These are phyloP conservation scores for Phenganax subtilis DNA, from an alignment of 92 coral and sea anemone species.

Conservation along the genomic window DNA sequence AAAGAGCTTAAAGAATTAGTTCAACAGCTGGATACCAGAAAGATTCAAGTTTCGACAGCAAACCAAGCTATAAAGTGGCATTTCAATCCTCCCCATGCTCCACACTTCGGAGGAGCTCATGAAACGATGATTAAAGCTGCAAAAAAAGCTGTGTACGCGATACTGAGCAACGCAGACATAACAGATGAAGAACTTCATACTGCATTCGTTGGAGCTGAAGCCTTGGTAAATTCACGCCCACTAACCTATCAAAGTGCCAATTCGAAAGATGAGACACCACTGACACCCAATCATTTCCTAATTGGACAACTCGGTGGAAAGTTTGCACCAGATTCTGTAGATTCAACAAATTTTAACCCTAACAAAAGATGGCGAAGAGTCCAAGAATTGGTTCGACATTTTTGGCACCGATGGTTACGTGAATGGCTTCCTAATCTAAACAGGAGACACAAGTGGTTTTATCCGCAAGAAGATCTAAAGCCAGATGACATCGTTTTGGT, in stretches of 20 bases:
- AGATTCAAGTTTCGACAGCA: slow-evolving; percentile 41
- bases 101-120: slow-evolving; percentile 61
- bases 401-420: slow-evolving; percentile 54
- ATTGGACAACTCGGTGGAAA: slow-evolving; percentile 65
- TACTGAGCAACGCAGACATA: slow-evolving; percentile 43
- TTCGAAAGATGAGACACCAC: slow-evolving; percentile 48
- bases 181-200: slow-evolving; percentile 44
- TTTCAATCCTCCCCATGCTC: slow-evolving; percentile 58
- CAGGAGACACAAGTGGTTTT: slow-evolving; percentile 5
- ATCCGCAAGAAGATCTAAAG: neutral
- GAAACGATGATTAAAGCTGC: slow-evolving; percentile 59
- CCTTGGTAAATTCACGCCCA: slow-evolving; percentile 48
- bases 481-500: neutral
- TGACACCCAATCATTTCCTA: slow-evolving; percentile 57
- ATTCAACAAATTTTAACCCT: slow-evolving; percentile 42
- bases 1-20: slow-evolving; percentile 46
- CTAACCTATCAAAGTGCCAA: slow-evolving; percentile 51
- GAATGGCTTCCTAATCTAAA: slow-evolving; percentile 25
- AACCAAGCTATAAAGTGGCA: slow-evolving; percentile 47
- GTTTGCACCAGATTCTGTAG: slow-evolving; percentile 52
- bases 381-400: slow-evolving; percentile 50
- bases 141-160: slow-evolving; percentile 47
- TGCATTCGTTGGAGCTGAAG: slow-evolving; percentile 44
- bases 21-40: slow-evolving; percentile 23
- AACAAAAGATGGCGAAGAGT: slow-evolving; percentile 48